Percentiles rank a stretch among this genome's conserved stretches.
phyloP scores from a whole-genome alignment of 1,140 invertebrate genomes.

The Neodiprion fabricii region DNA sequence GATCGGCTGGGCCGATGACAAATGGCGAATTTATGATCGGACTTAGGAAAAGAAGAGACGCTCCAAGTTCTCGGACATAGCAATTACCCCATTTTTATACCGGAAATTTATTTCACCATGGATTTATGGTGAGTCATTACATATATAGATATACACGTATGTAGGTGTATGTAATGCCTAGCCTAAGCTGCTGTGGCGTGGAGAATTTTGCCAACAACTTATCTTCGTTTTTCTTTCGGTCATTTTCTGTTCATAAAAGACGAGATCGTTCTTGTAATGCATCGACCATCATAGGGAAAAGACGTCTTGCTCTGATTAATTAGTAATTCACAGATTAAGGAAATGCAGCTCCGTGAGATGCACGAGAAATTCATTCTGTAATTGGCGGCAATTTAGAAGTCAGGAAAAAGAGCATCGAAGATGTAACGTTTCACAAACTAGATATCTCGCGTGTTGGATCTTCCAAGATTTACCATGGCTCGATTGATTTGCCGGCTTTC shows the following conservation, averaged over 20 bases:
- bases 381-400: too few species aligned
- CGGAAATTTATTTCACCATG: constrained; percentile 34
- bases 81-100: constrained; percentile 27
- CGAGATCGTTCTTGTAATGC: not conserved
- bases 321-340: too few species aligned
- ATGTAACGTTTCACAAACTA: too few species aligned
- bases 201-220: constrained; percentile 45
- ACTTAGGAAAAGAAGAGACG: constrained; percentile 36
- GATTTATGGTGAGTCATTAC: constrained; percentile 36
- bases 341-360: too few species aligned
- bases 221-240: constrained; percentile 32
- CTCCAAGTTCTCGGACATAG: constrained; percentile 4
- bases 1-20: not conserved
- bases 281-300: not conserved
- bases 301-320: too few species aligned
- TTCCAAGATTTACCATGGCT: too few species aligned
- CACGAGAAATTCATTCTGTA: too few species aligned
- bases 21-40: constrained; percentile 5
- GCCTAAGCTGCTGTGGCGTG: constrained; percentile 23
- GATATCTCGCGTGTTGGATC: too few species aligned
- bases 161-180: too few species aligned
- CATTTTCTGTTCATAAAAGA: not conserved
- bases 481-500: too few species aligned
- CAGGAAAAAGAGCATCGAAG: too few species aligned
- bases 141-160: not conserved